These are phyloP conservation scores for Archivesica marissinica DNA, from an alignment of 1,140 invertebrate species.

Conservation along the genomic window DNA sequence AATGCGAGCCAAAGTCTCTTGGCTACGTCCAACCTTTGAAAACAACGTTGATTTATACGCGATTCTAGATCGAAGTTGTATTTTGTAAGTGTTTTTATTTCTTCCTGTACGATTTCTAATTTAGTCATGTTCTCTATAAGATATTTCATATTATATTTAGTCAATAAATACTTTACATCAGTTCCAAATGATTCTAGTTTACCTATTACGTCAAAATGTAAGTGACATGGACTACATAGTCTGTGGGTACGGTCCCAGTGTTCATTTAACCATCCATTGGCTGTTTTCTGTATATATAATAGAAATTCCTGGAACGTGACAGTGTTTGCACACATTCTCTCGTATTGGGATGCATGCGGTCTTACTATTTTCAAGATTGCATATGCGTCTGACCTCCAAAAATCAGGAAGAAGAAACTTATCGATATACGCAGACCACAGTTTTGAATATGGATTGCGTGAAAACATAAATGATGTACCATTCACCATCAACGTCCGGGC, in stretches of 20 bases:
- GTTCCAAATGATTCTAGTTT: conserved; percentile 52
- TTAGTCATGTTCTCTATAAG: conserved; percentile 2
- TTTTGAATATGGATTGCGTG: conserved; percentile 65
- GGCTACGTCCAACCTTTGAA: conserved; percentile 39
- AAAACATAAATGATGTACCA: conserved; percentile 61
- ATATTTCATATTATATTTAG: background rate
- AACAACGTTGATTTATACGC: conserved; percentile 12
- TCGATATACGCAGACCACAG: conserved; percentile 70
- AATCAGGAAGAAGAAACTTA: conserved; percentile 66
- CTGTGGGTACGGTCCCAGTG: conserved; percentile 63
- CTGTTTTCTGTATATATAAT: conserved; percentile 19
- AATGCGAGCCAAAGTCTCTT: conserved; percentile 41
- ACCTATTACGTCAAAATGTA: conserved; percentile 50
- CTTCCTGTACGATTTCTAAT: background rate
- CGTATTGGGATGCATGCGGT: conserved; percentile 1
- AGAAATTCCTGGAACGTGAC: conserved; percentile 69
- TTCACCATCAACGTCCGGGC: background rate
- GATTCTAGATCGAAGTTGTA: conserved; percentile 46
- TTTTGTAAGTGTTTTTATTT: conserved; percentile 8
- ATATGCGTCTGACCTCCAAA: conserved; percentile 41
- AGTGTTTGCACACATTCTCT: conserved; percentile 60
- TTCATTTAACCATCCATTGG: conserved; percentile 38
- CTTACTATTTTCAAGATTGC: conserved; percentile 16
- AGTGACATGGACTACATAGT: conserved; percentile 60
- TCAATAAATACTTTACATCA: conserved; percentile 38